These are phyloP conservation scores for Xestia rhomboidea DNA, from an alignment of 2,888 invertebrate genomes.

Conservation along the genomic window DNA sequence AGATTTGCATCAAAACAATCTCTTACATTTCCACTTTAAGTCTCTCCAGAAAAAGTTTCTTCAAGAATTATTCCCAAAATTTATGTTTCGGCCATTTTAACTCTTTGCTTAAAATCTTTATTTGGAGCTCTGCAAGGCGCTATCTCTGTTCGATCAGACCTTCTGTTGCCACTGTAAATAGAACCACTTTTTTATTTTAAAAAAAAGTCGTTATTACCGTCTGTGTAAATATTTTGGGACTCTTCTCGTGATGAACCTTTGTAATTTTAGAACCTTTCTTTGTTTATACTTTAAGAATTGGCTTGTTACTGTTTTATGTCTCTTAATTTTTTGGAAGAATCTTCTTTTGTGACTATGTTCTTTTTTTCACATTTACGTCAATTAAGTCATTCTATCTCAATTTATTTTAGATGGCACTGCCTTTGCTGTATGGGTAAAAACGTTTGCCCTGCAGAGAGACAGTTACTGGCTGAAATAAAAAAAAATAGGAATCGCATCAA, in stretches of 20 bases:
- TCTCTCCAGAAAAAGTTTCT: conserved; percentile 59
- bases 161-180: conserved; percentile 63
- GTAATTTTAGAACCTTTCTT: conserved; percentile 31
- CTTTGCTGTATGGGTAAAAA: too few relatives aligned
- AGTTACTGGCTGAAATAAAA: background rate
- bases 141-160: conserved; percentile 63
- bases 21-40: conserved; percentile 56
- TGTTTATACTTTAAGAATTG: conserved; percentile 54
- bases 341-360: background rate
- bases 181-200: conserved; percentile 47
- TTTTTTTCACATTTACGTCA: background rate
- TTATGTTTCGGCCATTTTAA: conserved; percentile 66
- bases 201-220: conserved; percentile 59
- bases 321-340: conserved; percentile 1
- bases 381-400: background rate
- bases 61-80: conserved; percentile 61
- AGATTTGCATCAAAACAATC: conserved; percentile 52
- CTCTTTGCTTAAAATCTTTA: conserved; percentile 67
- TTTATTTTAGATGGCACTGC: background rate
- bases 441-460: too few relatives aligned
- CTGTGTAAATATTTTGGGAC: conserved; percentile 59
- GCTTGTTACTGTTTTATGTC: conserved; percentile 49
- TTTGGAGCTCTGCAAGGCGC: conserved; percentile 58
- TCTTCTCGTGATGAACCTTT: conserved; percentile 46
- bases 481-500: background rate